These are phyloP conservation scores for Chalcis sispes DNA, from an alignment of 2,888 invertebrate species.

Conservation along the genomic window DNA sequence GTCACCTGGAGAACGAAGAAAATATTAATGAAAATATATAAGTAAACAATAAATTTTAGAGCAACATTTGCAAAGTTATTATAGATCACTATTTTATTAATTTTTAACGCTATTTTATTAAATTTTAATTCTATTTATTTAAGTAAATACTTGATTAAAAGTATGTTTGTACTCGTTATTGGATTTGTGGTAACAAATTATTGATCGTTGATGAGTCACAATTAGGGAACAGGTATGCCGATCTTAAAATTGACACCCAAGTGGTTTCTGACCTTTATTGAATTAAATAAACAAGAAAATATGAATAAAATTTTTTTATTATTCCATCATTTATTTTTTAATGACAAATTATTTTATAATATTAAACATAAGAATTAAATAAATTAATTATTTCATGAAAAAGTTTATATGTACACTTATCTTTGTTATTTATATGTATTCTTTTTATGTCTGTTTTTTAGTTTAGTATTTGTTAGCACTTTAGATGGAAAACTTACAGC, in stretches of 20 bases:
- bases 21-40: neutral
- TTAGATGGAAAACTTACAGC: constrained; percentile 93
- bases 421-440: neutral
- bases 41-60: neutral
- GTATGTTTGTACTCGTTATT: neutral
- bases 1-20: neutral
- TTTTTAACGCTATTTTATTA: no score
- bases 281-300: neutral
- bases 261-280: no score
- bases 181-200: neutral
- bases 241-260: no score
- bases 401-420: no score
- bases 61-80: no score
- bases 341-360: neutral
- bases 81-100: no score
- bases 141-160: neutral
- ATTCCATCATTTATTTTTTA: no score
- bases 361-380: neutral
- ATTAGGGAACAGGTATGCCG: neutral
- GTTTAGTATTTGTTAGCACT: constrained; percentile 90
- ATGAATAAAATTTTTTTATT: neutral
- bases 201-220: neutral
- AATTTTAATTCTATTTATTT: no score
- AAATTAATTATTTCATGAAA: neutral
- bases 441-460: constrained; percentile 69